Evolutionary conservation across 2,797 vertebrate genomes (phyloP).

Genomic region (Brachyalestes nurse): DNA sequence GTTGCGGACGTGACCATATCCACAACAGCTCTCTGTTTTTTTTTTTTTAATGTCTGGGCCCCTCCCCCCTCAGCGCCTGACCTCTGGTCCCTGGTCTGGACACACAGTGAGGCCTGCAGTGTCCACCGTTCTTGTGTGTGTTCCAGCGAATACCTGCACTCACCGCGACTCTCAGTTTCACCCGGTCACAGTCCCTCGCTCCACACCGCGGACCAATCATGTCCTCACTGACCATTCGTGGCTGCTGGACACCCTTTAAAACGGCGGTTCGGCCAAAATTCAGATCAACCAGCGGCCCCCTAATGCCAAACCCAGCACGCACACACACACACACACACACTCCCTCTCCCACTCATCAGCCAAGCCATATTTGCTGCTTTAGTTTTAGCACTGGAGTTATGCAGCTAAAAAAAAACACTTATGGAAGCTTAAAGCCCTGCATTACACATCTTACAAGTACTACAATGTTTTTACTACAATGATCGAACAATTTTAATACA

Average conservation of each 20-base stretch:
- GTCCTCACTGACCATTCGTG: neutral
- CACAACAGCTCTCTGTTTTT: neutral
- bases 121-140: neutral
- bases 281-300: no score
- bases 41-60: no score
- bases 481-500: no score
- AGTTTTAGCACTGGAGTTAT: no score
- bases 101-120: neutral
- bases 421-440: no score
- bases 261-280: neutral
- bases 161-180: neutral
- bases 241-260: neutral
- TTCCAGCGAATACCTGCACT: constrained; percentile 2
- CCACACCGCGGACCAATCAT: neutral
- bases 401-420: no score
- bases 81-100: neutral
- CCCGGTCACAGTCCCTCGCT: neutral
- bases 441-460: no score
- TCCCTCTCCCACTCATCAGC: no score
- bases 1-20: constrained; percentile 44
- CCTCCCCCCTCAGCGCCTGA: neutral
- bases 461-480: no score
- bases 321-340: no score
- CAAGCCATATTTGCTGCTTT: no score
- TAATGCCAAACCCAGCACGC: no score